Percentiles rank a stretch among this genome's conserved stretches.
phyloP scores from a whole-genome alignment of 2,797 vertebrate genomes.

The Poliocrania exsul region DNA sequence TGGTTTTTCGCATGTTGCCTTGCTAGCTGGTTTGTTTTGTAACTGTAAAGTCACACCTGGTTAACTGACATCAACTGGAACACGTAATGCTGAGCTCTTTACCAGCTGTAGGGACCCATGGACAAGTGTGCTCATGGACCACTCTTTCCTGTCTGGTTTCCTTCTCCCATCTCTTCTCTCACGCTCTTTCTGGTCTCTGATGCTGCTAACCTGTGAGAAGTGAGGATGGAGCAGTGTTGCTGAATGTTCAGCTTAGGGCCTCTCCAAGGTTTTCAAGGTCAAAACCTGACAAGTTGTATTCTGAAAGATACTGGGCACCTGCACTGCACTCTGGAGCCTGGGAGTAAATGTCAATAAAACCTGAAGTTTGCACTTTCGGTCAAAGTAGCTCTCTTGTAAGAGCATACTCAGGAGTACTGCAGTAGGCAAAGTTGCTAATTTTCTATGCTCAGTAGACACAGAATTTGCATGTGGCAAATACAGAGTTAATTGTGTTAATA shows the following conservation, averaged over 20 bases:
- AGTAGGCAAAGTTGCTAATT: neutral
- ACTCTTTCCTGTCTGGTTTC: neutral
- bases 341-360: neutral
- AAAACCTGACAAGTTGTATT: neutral
- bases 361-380: neutral
- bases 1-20: neutral
- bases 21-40: neutral
- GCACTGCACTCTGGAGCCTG: neutral
- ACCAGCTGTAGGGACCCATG: neutral
- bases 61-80: neutral
- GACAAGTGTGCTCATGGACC: neutral
- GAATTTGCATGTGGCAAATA: neutral
- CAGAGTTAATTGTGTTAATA: neutral
- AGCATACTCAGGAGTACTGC: neutral
- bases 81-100: neutral
- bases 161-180: neutral
- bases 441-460: neutral
- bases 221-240: neutral
- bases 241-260: neutral
- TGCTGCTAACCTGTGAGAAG: neutral
- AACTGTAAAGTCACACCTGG: neutral
- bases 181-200: neutral
- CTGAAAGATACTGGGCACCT: neutral
- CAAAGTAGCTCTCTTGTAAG: neutral
- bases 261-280: neutral